Conservation (phyloP, 2,797 vertebrate species). For the Lacerta viridis region DNA sequence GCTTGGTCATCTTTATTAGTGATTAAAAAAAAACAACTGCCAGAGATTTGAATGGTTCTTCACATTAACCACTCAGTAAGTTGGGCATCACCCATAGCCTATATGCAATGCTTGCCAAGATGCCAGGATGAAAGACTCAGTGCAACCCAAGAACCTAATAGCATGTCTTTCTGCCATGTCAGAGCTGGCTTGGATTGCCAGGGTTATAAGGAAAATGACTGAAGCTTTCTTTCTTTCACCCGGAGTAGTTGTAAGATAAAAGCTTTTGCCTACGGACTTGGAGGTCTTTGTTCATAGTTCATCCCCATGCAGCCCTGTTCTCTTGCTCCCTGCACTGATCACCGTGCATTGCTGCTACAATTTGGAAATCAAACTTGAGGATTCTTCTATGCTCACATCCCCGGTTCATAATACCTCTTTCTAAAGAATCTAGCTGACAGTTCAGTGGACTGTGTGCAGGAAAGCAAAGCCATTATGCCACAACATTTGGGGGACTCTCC, state of each 20-base stretch:
- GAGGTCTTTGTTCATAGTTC: not conserved
- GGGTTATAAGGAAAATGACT: not conserved
- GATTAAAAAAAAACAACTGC: too few relatives aligned
- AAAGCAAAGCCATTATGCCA: constrained; percentile 43
- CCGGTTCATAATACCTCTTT: constrained; percentile 53
- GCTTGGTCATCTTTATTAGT: too few relatives aligned
- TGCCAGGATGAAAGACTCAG: not conserved
- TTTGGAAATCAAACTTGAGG: constrained; percentile 61
- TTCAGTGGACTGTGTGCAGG: constrained; percentile 38
- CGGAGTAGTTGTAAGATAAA: not conserved
- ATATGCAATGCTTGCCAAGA: not conserved
- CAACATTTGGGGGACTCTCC: not conserved
- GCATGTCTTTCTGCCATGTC: not conserved
- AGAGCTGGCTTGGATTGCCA: not conserved
- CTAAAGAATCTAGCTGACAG: constrained; percentile 38
- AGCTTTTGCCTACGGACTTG: not conserved
- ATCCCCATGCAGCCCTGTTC: not conserved
- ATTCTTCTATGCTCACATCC: constrained; percentile 6
- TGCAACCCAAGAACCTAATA: not conserved
- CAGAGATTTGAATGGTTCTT: too few relatives aligned
- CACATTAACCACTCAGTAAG: too few relatives aligned
- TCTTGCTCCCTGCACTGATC: constrained; percentile 34
- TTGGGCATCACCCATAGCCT: not conserved
- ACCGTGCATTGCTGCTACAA: constrained; percentile 65
- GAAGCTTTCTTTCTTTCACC: not conserved